phyloP scores from a whole-genome alignment of 2,797 vertebrate genomes.

The Eulemur mongoz region DNA sequence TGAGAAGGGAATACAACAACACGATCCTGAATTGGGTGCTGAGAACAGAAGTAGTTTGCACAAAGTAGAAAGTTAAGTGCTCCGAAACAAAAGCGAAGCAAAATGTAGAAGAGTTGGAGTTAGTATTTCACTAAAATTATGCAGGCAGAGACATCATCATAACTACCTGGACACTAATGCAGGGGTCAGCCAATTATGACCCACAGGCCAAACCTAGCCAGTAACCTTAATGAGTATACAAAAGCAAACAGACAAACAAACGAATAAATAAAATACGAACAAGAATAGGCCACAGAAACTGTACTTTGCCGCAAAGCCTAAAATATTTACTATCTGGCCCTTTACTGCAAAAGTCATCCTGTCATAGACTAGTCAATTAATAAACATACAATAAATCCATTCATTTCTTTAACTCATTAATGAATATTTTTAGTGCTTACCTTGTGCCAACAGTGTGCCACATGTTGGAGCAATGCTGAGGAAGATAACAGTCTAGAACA shows the following conservation, averaged over 20 bases:
- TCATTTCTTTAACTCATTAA: neutral
- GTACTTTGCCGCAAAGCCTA: neutral
- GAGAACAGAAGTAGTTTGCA: constrained; percentile 14
- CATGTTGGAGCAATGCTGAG: neutral
- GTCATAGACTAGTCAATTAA: neutral
- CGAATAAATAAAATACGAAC: neutral
- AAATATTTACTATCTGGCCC: neutral
- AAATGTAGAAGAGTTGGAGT: neutral
- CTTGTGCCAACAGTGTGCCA: neutral
- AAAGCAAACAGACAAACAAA: neutral
- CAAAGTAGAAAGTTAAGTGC: neutral
- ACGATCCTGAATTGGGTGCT: neutral
- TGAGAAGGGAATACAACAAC: neutral
- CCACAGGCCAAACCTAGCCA: neutral
- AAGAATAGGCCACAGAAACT: neutral
- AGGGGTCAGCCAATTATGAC: neutral
- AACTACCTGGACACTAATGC: neutral
- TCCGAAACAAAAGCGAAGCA: neutral
- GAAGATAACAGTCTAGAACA: neutral
- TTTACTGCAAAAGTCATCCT: neutral
- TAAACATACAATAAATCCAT: neutral
- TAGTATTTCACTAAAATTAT: neutral
- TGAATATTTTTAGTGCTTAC: neutral
- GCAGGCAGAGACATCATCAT: neutral
- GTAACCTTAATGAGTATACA: neutral